Evolutionary conservation across 2,888 invertebrate genomes (phyloP), one percentile per base, ranked within the genome.

Genomic region (Coenonympha glycerion): DNA sequence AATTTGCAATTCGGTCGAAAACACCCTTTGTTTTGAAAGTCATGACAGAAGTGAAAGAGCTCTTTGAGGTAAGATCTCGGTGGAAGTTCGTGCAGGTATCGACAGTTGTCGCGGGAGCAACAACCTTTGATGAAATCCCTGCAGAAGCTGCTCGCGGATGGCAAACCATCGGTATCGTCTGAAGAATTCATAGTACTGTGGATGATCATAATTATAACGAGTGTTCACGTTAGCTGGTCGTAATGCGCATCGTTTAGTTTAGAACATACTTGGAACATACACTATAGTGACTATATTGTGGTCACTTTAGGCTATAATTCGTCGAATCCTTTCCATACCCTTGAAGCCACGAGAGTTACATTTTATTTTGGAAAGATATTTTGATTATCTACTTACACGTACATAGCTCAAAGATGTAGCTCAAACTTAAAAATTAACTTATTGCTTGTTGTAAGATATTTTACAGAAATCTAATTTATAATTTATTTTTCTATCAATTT

Each of bases 1-100:
- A 92, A 93, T 62, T 90, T 90, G 70, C 93, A 93, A 61, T 89
- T 91, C 6, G 78, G 71, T 63, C 90, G 85, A 50, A 91, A 89
- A 56, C 89, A 87, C 58, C 92, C 92, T 66, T 91, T 91, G 72
- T 93, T 93, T 79, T 93, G 93, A 66, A 74, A 90, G 63, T 90
- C 90, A 64, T 89, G 89, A 62, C 90, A 90, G 63, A 90, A 90
- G 30, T 85, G 76, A 63, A 88, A 83, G 24, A 86, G 64, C 30
- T 84, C 85, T 53, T 82, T 83, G 6, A 86, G 60, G 49, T 58
- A 71, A 4, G 64, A 52, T 59, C 72, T 76, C 2, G 81, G 77
- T 53, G 86, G 82, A 49, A 75, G 66, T 64, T 84, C 79, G 53
- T 87, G 87, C 51, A 81, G 70, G 54, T 66, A 87, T 63, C 83